Base-by-base conservation (phyloP, 2,797 vertebrate species). In the Rhabdomys pumilio region DNA sequence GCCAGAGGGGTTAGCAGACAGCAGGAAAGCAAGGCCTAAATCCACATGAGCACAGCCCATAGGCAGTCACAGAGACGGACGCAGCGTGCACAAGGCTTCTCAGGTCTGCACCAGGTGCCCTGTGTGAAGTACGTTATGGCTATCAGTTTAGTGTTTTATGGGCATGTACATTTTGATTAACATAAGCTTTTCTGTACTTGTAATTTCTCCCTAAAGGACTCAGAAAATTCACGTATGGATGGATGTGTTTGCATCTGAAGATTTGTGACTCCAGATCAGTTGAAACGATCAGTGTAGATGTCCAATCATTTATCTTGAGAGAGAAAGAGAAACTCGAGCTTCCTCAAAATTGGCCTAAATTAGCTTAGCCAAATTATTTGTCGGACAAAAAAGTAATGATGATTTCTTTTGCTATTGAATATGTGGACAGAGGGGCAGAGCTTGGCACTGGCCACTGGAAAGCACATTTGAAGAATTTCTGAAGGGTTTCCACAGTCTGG, bases 241-340 rank as follows among this genome's bases (percentile, higher is more conserved):
- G n/a, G 61, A 34, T 50, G 61, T 6, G 12, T 19, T 91, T 82
- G 80, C 67, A 67, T 14, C 72, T 44, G 63, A 12, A 22, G 63
- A 5, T 84, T 91, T 59, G 19, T 89, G 50, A 85, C 61, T 93
- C 22, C 17, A 89, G 91, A 96, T 80, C 53, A 44, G 41, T 81
- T 61, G 20, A 79, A 84, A 84, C 29, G 17, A 86, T 57, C 61
- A 24, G 61, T 11, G 61, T 63, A 29, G 61, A n/a, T 69, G 67
- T n/a, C 14, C 31, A 69, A 69, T n/a, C 31, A n/a, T 17, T 69
- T 67, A 67, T 47, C 6, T 47, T 47, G 15, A 31, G 12, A 67
- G 29, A 67, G 65, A 65, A 29, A 14, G 29, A 65, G 63, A 65
- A 4, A 31, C 26, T 65, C 63, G 31, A 65, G 29, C 63, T 65